Conservation (phyloP, 2,888 invertebrate genomes). For the Noctua comes region DNA sequence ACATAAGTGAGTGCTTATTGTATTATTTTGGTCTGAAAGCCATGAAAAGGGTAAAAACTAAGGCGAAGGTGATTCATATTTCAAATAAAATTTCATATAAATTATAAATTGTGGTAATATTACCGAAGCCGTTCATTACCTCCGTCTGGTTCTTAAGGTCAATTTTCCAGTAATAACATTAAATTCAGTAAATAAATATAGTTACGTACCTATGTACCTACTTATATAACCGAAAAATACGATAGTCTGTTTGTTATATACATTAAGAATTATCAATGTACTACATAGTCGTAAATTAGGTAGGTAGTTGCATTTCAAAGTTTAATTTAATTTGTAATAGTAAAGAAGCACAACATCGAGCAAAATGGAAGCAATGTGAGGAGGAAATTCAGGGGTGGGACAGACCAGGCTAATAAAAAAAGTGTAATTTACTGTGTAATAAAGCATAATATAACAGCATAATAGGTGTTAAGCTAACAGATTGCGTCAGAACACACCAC, state of each 20-base stretch:
- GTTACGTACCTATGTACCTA: too few relatives aligned
- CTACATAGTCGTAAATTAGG: neutral
- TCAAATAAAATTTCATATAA: neutral
- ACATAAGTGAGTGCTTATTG: neutral
- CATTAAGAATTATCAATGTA: neutral
- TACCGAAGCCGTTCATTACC: neutral
- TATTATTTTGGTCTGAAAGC: neutral
- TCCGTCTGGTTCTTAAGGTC: conserved; percentile 1
- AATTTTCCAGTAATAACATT: conserved; percentile 17
- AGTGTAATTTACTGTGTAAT: neutral
- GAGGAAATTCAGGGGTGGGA: neutral
- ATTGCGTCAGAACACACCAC: too few relatives aligned
- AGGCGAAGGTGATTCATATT: neutral
- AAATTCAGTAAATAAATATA: conserved; percentile 16
- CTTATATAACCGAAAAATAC: neutral
- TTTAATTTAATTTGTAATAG: neutral
- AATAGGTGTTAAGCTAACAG: too few relatives aligned
- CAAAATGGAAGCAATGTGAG: neutral
- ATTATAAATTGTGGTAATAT: conserved; percentile 4
- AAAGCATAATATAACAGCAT: too few relatives aligned
- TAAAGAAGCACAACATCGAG: neutral
- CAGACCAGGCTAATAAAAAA: neutral
- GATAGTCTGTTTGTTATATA: neutral
- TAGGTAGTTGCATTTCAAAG: neutral
- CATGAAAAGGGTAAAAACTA: neutral